These are phyloP conservation scores for Crypturellus tataupa DNA, from an alignment of 2,797 vertebrate genomes.

Conservation along the genomic window DNA sequence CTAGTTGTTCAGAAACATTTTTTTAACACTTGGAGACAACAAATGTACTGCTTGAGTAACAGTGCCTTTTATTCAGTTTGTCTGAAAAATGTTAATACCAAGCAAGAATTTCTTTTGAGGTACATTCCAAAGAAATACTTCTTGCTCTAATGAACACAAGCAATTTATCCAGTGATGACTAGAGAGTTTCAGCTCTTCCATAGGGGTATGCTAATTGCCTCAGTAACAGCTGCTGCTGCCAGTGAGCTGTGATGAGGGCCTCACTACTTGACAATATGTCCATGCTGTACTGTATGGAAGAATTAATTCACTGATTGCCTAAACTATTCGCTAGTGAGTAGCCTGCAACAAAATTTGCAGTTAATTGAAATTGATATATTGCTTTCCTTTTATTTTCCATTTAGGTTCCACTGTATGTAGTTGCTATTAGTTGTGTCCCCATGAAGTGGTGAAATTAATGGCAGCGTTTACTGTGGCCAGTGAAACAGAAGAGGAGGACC, in stretches of 20 bases:
- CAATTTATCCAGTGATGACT: constrained; percentile 43
- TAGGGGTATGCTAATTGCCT: constrained; percentile 16
- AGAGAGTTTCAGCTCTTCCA: constrained; percentile 45
- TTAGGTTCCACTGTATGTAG: neutral
- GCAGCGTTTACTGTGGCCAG: neutral
- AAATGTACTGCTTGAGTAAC: constrained; percentile 38
- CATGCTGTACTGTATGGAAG: constrained; percentile 29
- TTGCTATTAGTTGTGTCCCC: neutral
- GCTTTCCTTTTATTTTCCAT: neutral
- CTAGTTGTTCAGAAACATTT: neutral
- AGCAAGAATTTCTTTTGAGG: constrained; percentile 48
- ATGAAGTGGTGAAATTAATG: neutral
- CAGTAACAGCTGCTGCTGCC: constrained; percentile 9
- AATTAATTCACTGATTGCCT: constrained; percentile 43
- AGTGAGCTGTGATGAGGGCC: neutral
- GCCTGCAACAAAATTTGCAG: constrained; percentile 32
- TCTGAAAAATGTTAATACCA: constrained; percentile 16
- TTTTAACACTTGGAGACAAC: neutral
- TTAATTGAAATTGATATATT: neutral
- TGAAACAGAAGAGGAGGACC: neutral
- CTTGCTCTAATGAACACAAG: constrained; percentile 41
- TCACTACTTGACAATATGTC: neutral
- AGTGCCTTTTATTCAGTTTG: constrained; percentile 52
- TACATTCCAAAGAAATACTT: constrained; percentile 59
- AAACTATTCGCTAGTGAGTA: constrained; percentile 2